Evolutionary conservation across 1,140 invertebrate species (phyloP), one percentile per base, ranked within the genome.

Genomic region (Panagrolaimus sp.): DNA sequence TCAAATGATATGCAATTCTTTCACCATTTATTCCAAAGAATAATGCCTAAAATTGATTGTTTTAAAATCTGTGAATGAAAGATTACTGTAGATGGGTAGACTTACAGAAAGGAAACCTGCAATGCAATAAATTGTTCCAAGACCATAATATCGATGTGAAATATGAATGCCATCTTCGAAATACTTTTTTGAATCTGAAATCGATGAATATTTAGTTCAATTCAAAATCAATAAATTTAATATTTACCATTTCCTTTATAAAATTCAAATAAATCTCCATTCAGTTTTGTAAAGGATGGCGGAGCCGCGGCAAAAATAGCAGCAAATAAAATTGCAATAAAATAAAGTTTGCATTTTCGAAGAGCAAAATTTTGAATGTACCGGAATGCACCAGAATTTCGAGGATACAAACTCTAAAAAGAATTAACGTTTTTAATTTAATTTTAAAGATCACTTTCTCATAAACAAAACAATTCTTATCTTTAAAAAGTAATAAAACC

Each of bases 181-280:
- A 28, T 58, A 58, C 17, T 21, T 12, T 21, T 58, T 28, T n/a
- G 52, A 58, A 58, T 9, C 26, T 15, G 0, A 52, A 52, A 52
- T 5, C 8, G 17, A 52, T 52, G 48, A 21, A 12, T 38, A 26
- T 12, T 52, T 1, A 47, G 15, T 47, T 17, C 46, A 15, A 52
- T 52, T 12, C 26, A 26, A 52, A 2, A 8, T 8, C 9, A 26
- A 7, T 52, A 52, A 9, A 17, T 7, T 26, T 17, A 47, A 8
- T 17, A 15, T 14, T 58, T 14, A 26, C 8, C 8, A 58, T 28
- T 14, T 58, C 21, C 52, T 58, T 58, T 58, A 28, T 58, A 58
- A 26, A 58, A 58, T 28, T 58, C 52, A 21, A 26, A 58, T 28
- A 58, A 58, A 58, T 58, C 52, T 21, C 52, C 52, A 17, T 58